phyloP scores from a whole-genome alignment of 2,113 vertebrate species.

The Pantherophis guttatus region DNA sequence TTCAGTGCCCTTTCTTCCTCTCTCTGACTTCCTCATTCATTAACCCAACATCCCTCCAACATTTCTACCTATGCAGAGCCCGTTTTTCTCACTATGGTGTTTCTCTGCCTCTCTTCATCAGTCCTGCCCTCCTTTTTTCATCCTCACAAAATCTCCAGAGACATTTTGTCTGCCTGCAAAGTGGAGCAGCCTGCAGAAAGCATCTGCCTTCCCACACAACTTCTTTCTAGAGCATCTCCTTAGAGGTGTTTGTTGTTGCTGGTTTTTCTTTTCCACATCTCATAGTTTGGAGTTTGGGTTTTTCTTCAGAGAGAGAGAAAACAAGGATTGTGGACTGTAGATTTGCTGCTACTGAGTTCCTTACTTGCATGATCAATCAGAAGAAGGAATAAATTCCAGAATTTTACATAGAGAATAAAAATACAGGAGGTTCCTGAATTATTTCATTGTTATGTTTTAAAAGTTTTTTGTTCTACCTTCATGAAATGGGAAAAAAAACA shows the following conservation, averaged over 20 bases:
- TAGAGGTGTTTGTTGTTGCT: not conserved
- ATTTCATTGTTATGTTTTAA: not conserved
- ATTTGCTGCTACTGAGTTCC: not conserved
- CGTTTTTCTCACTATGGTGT: not conserved
- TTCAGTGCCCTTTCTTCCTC: not conserved
- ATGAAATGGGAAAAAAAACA: not conserved
- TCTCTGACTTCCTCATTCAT: not conserved
- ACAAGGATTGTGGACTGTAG: not conserved
- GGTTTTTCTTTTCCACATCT: not conserved
- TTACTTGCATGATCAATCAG: not conserved
- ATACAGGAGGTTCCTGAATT: not conserved
- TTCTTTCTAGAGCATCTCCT: not conserved
- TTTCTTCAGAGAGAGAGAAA: not conserved
- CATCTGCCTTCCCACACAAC: not conserved
- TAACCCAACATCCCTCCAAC: not conserved
- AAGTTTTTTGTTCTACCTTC: not conserved
- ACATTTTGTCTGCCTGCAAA: not conserved
- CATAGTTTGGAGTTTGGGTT: not conserved
- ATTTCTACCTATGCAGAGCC: not conserved
- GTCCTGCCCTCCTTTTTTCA: not conserved
- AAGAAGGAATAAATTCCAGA: not conserved
- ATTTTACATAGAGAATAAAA: not conserved
- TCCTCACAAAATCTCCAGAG: not conserved
- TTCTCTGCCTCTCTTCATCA: not conserved
- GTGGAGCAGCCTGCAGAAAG: not conserved